Percentiles rank a stretch among this genome's conserved stretches.
Conservation (phyloP, 2,888 invertebrate species). For the Macroteleia sp. region DNA sequence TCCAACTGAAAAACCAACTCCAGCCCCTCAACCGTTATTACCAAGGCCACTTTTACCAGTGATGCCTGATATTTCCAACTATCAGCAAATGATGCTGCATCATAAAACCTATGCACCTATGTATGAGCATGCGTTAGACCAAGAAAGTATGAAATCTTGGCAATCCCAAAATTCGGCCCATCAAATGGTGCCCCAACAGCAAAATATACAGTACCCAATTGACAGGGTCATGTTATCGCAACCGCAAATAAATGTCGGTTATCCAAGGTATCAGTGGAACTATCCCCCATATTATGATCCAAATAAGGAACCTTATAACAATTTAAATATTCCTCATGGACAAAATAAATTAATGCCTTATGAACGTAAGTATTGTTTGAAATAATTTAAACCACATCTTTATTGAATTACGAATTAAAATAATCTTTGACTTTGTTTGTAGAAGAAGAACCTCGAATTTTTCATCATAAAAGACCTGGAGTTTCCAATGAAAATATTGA, state of each 20-base stretch:
- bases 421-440: too few species aligned
- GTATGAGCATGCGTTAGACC: slow-evolving; percentile 70
- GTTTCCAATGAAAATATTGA: slow-evolving; percentile 73
- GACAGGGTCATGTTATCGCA: slow-evolving; percentile 69
- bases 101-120: slow-evolving; percentile 72
- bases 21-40: slow-evolving; percentile 75
- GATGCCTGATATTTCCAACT: slow-evolving; percentile 71
- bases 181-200: slow-evolving; percentile 70
- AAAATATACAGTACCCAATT: slow-evolving; percentile 71
- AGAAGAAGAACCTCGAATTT: slow-evolving; percentile 77
- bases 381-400: too few species aligned
- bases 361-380: slow-evolving; percentile 72
- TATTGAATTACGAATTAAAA: too few species aligned
- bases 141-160: slow-evolving; percentile 72
- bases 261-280: slow-evolving; percentile 76
- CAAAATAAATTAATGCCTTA: slow-evolving; percentile 72
- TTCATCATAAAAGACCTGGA: slow-evolving; percentile 77
- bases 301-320: slow-evolving; percentile 72
- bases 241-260: slow-evolving; percentile 69
- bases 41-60: slow-evolving; percentile 68
- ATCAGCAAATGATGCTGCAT: slow-evolving; percentile 75
- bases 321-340: slow-evolving; percentile 69
- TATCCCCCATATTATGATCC: slow-evolving; percentile 77
- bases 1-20: slow-evolving; percentile 85
- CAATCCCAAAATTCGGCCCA: slow-evolving; percentile 68